phyloP scores from a whole-genome alignment of 2,113 vertebrate genomes.

The Girardinichthys multiradiatus region DNA sequence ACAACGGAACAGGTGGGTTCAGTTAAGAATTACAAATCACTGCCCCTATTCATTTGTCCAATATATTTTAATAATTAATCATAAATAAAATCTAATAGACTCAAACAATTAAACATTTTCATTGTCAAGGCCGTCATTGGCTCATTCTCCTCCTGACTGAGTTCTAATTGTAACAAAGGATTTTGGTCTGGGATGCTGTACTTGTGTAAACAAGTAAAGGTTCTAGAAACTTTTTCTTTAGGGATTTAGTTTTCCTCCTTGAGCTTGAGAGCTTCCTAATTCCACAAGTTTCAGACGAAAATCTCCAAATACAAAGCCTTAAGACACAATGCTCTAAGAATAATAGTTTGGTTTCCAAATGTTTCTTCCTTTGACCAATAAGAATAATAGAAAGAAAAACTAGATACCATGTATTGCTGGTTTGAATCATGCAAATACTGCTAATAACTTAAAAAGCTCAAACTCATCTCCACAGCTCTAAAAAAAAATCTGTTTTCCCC shows the following conservation, averaged over 20 bases:
- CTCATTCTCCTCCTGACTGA: neutral
- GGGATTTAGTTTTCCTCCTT: neutral
- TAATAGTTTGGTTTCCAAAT: neutral
- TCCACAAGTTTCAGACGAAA: neutral
- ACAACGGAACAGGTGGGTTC: neutral
- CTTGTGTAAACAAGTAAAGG: neutral
- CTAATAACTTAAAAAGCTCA: neutral
- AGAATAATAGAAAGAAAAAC: neutral
- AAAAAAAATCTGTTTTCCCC: too few relatives aligned
- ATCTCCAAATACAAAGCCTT: neutral
- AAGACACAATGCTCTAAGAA: neutral
- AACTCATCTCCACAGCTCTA: too few relatives aligned
- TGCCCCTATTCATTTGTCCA: too few relatives aligned
- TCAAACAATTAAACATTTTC: neutral
- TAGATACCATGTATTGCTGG: neutral
- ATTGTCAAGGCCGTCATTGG: neutral
- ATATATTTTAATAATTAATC: too few relatives aligned
- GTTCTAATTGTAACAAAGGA: neutral
- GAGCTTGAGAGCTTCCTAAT: neutral
- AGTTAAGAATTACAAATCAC: neutral
- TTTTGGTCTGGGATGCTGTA: neutral
- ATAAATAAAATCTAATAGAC: neutral
- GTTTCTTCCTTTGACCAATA: neutral
- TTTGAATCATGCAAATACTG: neutral
- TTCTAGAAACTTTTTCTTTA: neutral